Evolutionary conservation across 2,888 invertebrate genomes (phyloP).

Genomic region (Sturmia bella): DNA sequence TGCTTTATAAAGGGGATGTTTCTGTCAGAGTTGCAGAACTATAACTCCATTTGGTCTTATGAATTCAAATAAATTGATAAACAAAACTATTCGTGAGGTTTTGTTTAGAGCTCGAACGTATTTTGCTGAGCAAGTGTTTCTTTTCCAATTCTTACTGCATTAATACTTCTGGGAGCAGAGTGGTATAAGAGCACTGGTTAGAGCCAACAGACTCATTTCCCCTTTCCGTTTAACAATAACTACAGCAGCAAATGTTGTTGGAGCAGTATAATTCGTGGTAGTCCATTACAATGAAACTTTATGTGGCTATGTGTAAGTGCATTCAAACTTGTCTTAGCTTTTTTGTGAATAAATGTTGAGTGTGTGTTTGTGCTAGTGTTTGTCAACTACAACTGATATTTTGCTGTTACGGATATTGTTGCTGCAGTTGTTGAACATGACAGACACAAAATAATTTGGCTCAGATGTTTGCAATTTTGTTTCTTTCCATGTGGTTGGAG

Average conservation of each 20-base stretch:
- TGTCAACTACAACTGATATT: constrained; percentile 54
- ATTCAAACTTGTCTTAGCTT: background rate
- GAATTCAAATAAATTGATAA: constrained; percentile 57
- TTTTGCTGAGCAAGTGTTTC: constrained; percentile 1
- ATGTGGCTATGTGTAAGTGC: constrained; percentile 14
- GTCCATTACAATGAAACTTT: constrained; percentile 52
- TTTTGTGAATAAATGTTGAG: background rate
- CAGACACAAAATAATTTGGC: constrained; percentile 72
- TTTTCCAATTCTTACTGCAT: background rate
- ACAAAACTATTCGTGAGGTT: constrained; percentile 29
- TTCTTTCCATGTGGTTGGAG: constrained; percentile 57
- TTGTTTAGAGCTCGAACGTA: constrained; percentile 3
- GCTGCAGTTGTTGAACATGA: constrained; percentile 72
- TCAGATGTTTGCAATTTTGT: constrained; percentile 72
- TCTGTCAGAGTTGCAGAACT: constrained; percentile 16
- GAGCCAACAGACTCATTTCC: constrained; percentile 71
- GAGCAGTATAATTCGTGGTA: constrained; percentile 20
- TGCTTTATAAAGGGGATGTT: constrained; percentile 18
- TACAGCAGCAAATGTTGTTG: constrained; percentile 35
- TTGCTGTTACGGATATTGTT: constrained; percentile 67
- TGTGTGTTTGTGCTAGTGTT: constrained; percentile 18
- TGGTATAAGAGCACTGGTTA: constrained; percentile 67
- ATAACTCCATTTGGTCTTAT: constrained; percentile 53
- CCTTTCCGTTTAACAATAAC: constrained; percentile 66
- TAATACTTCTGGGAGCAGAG: constrained; percentile 11